phyloP scores from a whole-genome alignment of 2,888 invertebrate genomes.

The Hipparchia sbordonii region DNA sequence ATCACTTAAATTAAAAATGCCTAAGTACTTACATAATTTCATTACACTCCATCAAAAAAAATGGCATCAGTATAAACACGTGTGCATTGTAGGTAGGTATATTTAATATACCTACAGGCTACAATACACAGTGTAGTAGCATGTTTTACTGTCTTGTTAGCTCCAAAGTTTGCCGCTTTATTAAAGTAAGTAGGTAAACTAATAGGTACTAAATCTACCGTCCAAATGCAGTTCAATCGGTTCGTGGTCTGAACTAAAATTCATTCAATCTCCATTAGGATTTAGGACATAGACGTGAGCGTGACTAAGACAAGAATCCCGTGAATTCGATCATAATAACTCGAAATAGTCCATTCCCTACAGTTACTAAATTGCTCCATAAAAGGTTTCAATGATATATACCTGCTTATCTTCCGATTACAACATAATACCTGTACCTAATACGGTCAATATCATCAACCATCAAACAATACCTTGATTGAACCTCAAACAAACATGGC shows the following conservation, averaged over 20 bases:
- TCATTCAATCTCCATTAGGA: constrained; percentile 8
- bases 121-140: too few relatives aligned
- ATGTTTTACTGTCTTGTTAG: too few relatives aligned
- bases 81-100: too few relatives aligned
- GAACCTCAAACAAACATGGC: neutral
- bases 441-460: neutral
- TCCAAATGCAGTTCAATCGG: neutral
- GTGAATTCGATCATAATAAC: neutral
- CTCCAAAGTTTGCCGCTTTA: too few relatives aligned
- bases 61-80: too few relatives aligned
- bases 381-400: neutral
- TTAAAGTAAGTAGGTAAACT: too few relatives aligned
- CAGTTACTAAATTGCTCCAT: neutral
- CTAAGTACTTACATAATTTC: too few relatives aligned
- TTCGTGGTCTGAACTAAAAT: neutral
- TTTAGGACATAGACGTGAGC: constrained; percentile 10
- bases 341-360: neutral
- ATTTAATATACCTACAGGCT: too few relatives aligned
- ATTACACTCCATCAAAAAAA: too few relatives aligned
- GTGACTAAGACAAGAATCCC: constrained; percentile 8
- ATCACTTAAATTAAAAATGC: too few relatives aligned
- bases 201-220: neutral
- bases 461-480: neutral
- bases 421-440: too few relatives aligned
- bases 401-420: too few relatives aligned